These are phyloP conservation scores for Crypturellus undulatus DNA, from an alignment of 2,113 vertebrate genomes.

Conservation along the genomic window DNA sequence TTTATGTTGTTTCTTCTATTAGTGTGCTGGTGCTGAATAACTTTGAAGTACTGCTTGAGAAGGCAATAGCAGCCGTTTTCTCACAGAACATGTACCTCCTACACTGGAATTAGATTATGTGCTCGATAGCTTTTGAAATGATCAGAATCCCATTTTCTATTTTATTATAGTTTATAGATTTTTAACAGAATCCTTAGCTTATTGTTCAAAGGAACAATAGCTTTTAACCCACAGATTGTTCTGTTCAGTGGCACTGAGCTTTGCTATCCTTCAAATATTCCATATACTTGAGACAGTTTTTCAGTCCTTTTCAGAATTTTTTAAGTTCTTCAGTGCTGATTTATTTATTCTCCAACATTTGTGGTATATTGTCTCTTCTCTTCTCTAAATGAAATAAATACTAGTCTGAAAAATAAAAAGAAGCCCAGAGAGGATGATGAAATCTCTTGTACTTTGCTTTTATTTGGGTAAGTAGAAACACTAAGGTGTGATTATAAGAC, in stretches of 20 bases:
- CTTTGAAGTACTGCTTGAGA: slow-evolving; percentile 13
- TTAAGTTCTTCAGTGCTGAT: not conserved
- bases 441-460: not conserved
- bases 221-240: not conserved
- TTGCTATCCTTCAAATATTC: not conserved
- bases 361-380: not conserved
- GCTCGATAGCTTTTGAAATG: slow-evolving; percentile 14
- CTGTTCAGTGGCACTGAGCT: not conserved
- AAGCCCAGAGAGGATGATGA: not conserved
- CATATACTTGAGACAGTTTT: not conserved
- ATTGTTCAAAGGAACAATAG: not conserved
- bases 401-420: not conserved
- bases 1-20: not conserved
- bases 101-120: not conserved
- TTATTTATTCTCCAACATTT: not conserved
- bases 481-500: not conserved
- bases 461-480: not conserved
- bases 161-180: not conserved
- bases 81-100: slow-evolving; percentile 10
- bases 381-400: not conserved
- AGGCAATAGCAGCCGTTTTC: slow-evolving; percentile 6
- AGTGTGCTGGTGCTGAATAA: not conserved
- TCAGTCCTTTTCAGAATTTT: not conserved
- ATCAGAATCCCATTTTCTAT: not conserved
- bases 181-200: not conserved